Evolutionary conservation across 2,888 invertebrate species (phyloP), one percentile per base, ranked within the genome.

Genomic region (Pristionchus mayeri): DNA sequence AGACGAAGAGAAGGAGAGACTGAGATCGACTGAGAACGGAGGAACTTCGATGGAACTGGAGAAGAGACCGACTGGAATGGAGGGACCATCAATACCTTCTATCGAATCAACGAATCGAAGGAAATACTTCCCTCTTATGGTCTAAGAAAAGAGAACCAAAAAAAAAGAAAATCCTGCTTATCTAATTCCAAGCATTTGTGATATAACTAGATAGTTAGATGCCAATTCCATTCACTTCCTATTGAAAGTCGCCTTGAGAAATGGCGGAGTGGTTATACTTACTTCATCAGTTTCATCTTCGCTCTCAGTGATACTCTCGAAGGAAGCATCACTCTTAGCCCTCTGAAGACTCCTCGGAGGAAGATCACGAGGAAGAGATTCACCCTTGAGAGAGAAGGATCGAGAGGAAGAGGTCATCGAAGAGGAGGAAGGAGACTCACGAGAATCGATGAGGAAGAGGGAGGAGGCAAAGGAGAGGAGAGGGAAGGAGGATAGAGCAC

Each of bases 281-380:
- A 81, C 81, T 30, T 81, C 81, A 40, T 81, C 60, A 40, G 57
- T 40, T 60, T 81, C 81, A 54, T 81, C 81, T 60, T 81, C 81
- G 60, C 57, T 60, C 27, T 81, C 81, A n/a, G 81, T 81, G 18
- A 81, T 81, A 81, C 57, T 60, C 44, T 81, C 81, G 44, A 57
- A 81, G 16, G 81, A 81, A 40, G 48, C 30, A 9, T 81, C 81
- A 60, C 81, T 81, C 60, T 60, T 81, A 11, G 81, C 50, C 60
- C 81, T 57, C 24, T 81, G 34, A 13, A 81, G 34, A 40, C 57
- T 81, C 30, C n/a, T 30, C 16, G 50, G 54, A 54, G 79, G 54
- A 52, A 79, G 50, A 79, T 52, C 52, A 54, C 52, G 54, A 7
- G 79, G 79, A 54, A 50, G 79, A 11, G 30, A 40, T 24, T 54